Conservation (phyloP, 2,113 vertebrate species). For the Hemicordylus capensis region DNA sequence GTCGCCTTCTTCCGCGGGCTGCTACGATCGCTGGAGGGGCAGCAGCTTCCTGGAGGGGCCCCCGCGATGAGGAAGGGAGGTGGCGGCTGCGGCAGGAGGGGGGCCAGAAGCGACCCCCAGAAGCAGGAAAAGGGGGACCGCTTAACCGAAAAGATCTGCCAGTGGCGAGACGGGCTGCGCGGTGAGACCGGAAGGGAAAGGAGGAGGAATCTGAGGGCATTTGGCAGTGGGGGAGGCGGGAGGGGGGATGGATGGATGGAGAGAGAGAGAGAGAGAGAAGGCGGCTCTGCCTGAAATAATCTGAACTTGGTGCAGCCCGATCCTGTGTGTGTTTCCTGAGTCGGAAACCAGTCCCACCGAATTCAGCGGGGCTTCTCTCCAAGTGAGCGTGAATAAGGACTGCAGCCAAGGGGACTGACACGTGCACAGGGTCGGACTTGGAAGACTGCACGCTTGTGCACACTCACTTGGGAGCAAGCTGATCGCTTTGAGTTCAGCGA, state of each 20-base stretch:
- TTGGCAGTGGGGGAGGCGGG: neutral
- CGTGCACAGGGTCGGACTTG: neutral
- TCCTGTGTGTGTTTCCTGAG: neutral
- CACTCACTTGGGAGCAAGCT: neutral
- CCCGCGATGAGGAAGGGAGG: slow-evolving; percentile 43
- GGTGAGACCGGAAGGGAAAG: neutral
- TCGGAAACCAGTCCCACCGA: neutral
- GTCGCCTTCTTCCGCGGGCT: neutral
- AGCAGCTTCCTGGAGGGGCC: slow-evolving; percentile 41
- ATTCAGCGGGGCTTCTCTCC: neutral
- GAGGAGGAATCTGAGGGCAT: no score
- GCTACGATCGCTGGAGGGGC: slow-evolving; percentile 4
- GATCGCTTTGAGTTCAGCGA: neutral
- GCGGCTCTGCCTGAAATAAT: neutral
- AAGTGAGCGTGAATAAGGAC: neutral
- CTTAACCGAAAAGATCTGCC: slow-evolving; percentile 12
- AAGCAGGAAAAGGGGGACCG: slow-evolving; percentile 23
- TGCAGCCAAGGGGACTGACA: no score
- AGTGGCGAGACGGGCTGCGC: slow-evolving; percentile 33
- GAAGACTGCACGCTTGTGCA: neutral
- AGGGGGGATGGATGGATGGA: no score
- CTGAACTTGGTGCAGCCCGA: neutral
- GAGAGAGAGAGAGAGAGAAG: no score
- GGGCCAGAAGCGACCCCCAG: slow-evolving; percentile 8
- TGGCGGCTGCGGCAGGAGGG: slow-evolving; percentile 29